Percentiles rank a stretch among this genome's conserved stretches.
Evolutionary conservation across 2,888 invertebrate genomes (phyloP).

Genomic region (Cataglyphis cursor): DNA sequence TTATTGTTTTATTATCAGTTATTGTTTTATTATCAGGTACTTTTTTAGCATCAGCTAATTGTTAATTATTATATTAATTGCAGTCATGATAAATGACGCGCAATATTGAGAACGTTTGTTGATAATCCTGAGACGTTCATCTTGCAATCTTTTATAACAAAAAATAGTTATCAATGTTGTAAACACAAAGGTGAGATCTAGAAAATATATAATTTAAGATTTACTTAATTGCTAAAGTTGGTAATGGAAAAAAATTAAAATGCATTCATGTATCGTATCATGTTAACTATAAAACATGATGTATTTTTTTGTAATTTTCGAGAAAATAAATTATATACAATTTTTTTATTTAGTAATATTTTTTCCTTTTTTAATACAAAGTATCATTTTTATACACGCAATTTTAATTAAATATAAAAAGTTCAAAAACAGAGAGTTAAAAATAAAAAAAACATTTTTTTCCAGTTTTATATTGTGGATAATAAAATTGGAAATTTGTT

Average conservation of each 20-base stretch:
- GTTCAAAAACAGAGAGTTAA: not conserved
- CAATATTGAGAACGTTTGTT: not conserved
- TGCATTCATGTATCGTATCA: too few species aligned
- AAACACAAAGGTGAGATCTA: not conserved
- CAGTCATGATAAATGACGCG: not conserved
- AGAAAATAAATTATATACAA: not conserved
- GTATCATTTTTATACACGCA: not conserved
- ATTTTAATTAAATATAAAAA: slow-evolving; percentile 2
- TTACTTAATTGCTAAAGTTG: not conserved
- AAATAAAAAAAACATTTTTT: not conserved
- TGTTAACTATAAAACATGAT: not conserved
- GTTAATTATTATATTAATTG: not conserved
- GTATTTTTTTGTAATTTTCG: not conserved
- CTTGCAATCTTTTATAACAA: not conserved
- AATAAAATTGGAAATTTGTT: not conserved
- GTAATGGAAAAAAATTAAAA: not conserved
- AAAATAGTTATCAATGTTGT: not conserved
- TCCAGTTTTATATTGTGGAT: not conserved
- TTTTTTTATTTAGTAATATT: not conserved
- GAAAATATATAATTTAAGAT: not conserved
- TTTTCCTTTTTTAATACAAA: not conserved
- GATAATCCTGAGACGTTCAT: not conserved
- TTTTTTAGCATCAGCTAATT: not conserved
- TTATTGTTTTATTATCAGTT: not conserved
- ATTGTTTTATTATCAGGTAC: not conserved